Evolutionary conservation across 2,113 vertebrate genomes (phyloP).

Genomic region (Piaya cayana): DNA sequence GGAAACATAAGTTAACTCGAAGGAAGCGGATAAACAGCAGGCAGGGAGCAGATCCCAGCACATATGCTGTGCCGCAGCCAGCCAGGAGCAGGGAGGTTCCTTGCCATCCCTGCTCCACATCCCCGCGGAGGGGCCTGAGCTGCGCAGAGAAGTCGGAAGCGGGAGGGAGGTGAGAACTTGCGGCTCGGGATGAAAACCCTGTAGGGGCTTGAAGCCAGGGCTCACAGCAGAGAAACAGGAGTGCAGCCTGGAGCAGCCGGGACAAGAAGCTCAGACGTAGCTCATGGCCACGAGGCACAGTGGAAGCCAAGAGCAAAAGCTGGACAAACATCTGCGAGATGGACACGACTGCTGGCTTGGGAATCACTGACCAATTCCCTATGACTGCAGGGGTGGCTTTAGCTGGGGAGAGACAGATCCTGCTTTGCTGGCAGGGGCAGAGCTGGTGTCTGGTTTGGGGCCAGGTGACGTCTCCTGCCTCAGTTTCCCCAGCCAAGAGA

Average conservation of each 20-base stretch:
- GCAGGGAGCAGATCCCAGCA: slow-evolving; percentile 74
- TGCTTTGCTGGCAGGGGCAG: not conserved
- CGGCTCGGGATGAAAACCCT: not conserved
- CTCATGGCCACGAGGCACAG: rapidly evolving
- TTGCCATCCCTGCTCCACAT: rapidly evolving
- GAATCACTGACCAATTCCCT: not conserved
- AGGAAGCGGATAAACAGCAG: slow-evolving; percentile 84
- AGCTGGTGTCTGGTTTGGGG: not conserved
- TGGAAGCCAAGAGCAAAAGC: not conserved
- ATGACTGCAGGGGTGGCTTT: rapidly evolving
- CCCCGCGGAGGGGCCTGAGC: rapidly evolving
- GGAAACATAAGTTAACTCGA: slow-evolving; percentile 82
- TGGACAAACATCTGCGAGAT: rapidly evolving
- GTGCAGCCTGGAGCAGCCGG: rapidly evolving
- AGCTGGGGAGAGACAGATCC: not conserved
- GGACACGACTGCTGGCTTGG: not conserved
- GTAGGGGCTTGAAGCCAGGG: not conserved
- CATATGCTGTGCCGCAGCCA: slow-evolving; percentile 74
- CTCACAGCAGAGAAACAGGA: not conserved
- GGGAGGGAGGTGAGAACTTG: not conserved
- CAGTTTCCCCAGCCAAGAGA: not conserved
- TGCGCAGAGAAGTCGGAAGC: rapidly evolving
- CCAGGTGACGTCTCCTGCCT: not conserved
- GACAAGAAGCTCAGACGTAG: not conserved
- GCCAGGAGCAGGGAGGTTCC: slow-evolving; percentile 30